Evolutionary conservation across 2,888 invertebrate genomes (phyloP).

Genomic region (Hetaerina titia): DNA sequence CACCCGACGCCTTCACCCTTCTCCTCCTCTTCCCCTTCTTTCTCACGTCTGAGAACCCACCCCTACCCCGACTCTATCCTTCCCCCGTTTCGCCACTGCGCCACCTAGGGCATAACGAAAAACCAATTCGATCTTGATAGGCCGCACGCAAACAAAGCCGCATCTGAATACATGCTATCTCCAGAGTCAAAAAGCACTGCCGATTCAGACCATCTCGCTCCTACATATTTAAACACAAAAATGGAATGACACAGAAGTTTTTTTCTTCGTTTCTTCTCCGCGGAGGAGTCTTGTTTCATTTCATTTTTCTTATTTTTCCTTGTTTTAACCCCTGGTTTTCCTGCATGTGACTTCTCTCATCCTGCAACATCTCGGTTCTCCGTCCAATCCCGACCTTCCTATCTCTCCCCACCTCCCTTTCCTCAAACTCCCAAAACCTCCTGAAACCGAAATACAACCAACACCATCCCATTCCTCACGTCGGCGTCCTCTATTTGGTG

Average conservation of each 20-base stretch:
- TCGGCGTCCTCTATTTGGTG: background rate
- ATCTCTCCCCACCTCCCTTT: background rate
- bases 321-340: background rate
- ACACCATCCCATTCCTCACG: background rate
- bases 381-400: background rate
- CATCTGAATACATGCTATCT: constrained; percentile 1
- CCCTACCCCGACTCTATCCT: background rate
- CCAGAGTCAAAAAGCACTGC: background rate
- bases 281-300: background rate
- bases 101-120: constrained; percentile 19
- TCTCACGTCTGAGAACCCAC: background rate
- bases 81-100: background rate
- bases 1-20: background rate
- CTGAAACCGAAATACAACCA: background rate
- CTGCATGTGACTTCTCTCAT: background rate
- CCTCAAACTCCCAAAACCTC: background rate
- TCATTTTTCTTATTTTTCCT: background rate
- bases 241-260: background rate
- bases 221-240: constrained; percentile 10
- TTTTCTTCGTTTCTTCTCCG: background rate
- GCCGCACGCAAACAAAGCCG: constrained; percentile 9
- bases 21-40: background rate
- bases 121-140: constrained; percentile 22
- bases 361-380: background rate
- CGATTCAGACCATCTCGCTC: background rate